Conservation (phyloP, 2,797 vertebrate species). For the Decapterus maruadsi region DNA sequence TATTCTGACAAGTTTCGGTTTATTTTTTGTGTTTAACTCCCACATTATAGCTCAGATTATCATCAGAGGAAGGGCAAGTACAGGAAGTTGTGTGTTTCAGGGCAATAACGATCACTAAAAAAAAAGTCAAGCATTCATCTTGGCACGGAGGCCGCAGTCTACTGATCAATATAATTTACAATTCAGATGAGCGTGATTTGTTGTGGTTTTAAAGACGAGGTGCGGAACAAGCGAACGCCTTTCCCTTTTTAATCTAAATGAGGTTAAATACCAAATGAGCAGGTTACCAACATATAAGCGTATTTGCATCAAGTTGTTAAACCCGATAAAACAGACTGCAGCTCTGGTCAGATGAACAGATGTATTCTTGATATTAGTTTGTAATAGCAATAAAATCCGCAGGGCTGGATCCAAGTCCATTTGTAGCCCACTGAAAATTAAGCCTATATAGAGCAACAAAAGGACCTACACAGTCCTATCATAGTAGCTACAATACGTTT, state of each 20-base stretch:
- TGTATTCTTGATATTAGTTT: background rate
- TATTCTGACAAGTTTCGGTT: slow-evolving; percentile 37
- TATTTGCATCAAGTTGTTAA: background rate
- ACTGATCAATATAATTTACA: background rate
- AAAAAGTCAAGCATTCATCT: background rate
- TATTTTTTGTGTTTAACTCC: background rate
- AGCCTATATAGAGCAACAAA: background rate
- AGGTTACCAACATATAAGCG: background rate
- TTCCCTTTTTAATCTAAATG: background rate
- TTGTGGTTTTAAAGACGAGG: background rate
- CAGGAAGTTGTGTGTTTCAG: background rate
- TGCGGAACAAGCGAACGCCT: background rate
- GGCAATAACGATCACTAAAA: background rate
- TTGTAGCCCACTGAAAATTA: background rate
- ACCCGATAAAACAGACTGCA: background rate
- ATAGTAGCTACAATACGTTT: background rate
- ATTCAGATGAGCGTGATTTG: background rate
- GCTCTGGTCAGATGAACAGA: no score
- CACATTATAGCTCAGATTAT: background rate
- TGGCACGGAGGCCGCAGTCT: background rate
- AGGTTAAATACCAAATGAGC: background rate
- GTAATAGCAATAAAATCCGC: no score
- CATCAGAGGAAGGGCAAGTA: background rate
- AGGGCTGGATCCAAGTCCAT: background rate
- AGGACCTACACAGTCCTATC: background rate